A percentile compares a stretch with the other conserved stretches of the same genome.
These are phyloP conservation scores for Dynastes tityus DNA, from an alignment of 2,888 invertebrate genomes.

Conservation along the genomic window DNA sequence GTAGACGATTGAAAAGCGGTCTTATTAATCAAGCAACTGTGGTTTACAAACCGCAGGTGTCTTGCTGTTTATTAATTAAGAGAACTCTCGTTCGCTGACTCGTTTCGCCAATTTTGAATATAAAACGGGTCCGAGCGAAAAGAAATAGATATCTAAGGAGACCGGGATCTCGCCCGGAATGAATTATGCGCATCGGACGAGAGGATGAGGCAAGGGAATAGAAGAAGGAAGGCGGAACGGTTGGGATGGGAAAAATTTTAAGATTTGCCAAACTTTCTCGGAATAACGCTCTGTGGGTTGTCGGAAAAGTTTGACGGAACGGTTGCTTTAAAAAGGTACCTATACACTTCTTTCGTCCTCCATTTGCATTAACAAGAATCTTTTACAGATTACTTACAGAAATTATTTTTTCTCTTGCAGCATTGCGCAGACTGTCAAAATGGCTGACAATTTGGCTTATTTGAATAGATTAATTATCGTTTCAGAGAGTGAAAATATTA, in stretches of 20 bases:
- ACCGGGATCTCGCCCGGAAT: slow-evolving; percentile 30
- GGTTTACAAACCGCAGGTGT: slow-evolving; percentile 58
- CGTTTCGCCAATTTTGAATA: slow-evolving; percentile 58
- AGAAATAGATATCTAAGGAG: slow-evolving; percentile 48
- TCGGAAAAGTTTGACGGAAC: slow-evolving; percentile 33
- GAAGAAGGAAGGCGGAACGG: background rate
- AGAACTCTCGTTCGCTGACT: slow-evolving; percentile 50
- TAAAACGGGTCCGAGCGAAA: slow-evolving; percentile 53
- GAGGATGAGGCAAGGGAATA: slow-evolving; percentile 13
- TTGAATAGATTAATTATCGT: no score
- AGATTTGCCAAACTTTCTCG: slow-evolving; percentile 34
- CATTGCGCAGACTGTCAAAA: no score
- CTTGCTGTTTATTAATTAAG: slow-evolving; percentile 59
- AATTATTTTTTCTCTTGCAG: slow-evolving; percentile 12
- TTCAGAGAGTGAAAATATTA: no score
- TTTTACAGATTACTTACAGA: slow-evolving; percentile 12
- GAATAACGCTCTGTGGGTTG: slow-evolving; percentile 23
- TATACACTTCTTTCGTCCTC: background rate
- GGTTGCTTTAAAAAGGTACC: slow-evolving; percentile 21
- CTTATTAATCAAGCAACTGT: slow-evolving; percentile 56
- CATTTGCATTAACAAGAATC: background rate
- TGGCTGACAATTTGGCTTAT: no score
- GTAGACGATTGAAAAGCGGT: slow-evolving; percentile 47
- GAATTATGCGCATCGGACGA: slow-evolving; percentile 31
- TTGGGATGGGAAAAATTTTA: slow-evolving; percentile 28